Base-by-base conservation (phyloP, 2,888 invertebrate genomes). In the Patella caerulea region DNA sequence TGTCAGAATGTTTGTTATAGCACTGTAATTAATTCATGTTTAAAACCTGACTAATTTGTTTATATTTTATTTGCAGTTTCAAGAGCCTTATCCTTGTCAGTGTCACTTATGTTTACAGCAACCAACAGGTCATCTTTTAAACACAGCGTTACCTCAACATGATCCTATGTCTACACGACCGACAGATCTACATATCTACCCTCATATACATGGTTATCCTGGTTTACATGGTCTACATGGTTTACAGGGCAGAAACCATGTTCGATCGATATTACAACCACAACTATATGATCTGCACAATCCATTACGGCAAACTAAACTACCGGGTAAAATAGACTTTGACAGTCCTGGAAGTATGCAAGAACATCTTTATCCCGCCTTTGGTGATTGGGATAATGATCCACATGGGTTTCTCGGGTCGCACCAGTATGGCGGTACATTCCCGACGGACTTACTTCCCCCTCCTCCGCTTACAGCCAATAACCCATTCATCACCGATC, bases 301-400 rank as follows among this genome's bases (percentile, higher is more conserved):
- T 59, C 75, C 79, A 14, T 78, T 78, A 45, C 83, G 80, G 54
- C 79, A 78, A 19, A 75, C 82, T 14, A 86, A 86, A 81, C 85
- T 87, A 77, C 87, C 86, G 19, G 84, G 88, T 17, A 88, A 88
- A 79, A 81, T 91, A 54, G 91, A 90, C 81, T 88, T 90, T 83
- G 89, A 89, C 73, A 86, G 88, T 24, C 86, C 88, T 17, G 89
- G 88, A 73, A 87, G 87, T 54, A 86, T 90, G 71, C 89, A 89
- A 70, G 89, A 91, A 71, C 90, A 90, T 77, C 85, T 90, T 53
- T 89, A 89, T 75, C 87, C 90, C 84, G 87, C 90, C 1, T 91
- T 89, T 75, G 88, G 90, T 54, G 91, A 91, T 71, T 91, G 91
- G 90, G 91, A 91, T 76, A 90, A 89, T 73, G 88, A 90, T 79